Evolutionary conservation across 2,888 invertebrate genomes (phyloP).

Genomic region (Tanytarsus gracilentus): DNA sequence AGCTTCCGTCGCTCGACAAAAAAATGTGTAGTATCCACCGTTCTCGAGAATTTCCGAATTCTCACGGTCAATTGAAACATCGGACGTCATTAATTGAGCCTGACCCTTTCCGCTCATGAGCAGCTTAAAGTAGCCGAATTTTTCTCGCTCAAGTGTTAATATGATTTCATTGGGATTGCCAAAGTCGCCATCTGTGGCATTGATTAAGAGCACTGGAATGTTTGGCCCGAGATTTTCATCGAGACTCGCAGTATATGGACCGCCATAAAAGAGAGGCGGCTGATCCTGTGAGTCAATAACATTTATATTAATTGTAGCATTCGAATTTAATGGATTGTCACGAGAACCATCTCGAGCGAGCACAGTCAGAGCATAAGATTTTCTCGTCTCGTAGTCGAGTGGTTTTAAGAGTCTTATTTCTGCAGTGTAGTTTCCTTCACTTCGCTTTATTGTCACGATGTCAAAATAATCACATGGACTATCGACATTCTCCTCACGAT

Average conservation of each 20-base stretch:
- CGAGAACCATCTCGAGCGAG: constrained; percentile 56
- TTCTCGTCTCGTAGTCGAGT: constrained; percentile 68
- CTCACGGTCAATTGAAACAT: constrained; percentile 62
- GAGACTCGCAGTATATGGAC: constrained; percentile 69
- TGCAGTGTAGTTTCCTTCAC: constrained; percentile 61
- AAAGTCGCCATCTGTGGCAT: constrained; percentile 72
- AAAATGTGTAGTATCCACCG: constrained; percentile 67
- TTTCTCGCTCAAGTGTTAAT: constrained; percentile 61
- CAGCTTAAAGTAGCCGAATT: constrained; percentile 58
- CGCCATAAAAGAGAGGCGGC: constrained; percentile 68
- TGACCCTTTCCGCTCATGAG: constrained; percentile 46
- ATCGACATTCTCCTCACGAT: constrained; percentile 52
- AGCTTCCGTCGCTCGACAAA: constrained; percentile 63
- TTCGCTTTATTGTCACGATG: constrained; percentile 54
- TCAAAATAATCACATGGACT: constrained; percentile 56
- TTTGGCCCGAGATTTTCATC: constrained; percentile 59
- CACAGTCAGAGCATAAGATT: constrained; percentile 61
- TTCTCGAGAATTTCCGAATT: constrained; percentile 63
- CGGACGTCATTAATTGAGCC: constrained; percentile 53
- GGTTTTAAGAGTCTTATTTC: constrained; percentile 55
- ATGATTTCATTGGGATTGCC: constrained; percentile 60
- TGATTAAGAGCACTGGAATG: constrained; percentile 57
- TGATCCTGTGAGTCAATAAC: constrained; percentile 76
- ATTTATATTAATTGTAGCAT: constrained; percentile 64
- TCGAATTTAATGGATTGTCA: constrained; percentile 53